phyloP scores from a whole-genome alignment of 2,888 invertebrate genomes.

The Lepidochrysops patricia region DNA sequence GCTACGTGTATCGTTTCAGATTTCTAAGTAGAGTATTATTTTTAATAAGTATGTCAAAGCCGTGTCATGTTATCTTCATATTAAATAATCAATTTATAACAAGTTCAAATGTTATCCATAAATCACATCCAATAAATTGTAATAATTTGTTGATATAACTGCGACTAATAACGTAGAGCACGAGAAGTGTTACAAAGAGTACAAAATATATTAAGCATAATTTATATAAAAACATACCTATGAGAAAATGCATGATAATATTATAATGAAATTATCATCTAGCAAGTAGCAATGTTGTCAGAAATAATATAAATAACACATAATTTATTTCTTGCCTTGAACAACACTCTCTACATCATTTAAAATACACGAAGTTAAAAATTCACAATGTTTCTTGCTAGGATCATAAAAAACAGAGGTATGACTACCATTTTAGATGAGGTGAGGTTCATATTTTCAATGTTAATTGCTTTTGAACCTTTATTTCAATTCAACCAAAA shows the following conservation, averaged over 20 bases:
- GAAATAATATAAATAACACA: background rate
- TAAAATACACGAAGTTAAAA: background rate
- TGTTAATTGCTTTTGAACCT: background rate
- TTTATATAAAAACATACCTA: background rate
- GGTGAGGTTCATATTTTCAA: no score
- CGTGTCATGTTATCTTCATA: slow-evolving; percentile 42
- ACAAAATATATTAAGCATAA: background rate
- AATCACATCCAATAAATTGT: slow-evolving; percentile 36
- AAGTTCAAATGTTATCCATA: slow-evolving; percentile 42
- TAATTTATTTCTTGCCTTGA: background rate
- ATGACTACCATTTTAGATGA: no score
- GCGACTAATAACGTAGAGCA: background rate
- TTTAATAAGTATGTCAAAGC: slow-evolving; percentile 48
- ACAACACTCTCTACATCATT: background rate
- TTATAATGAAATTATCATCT: background rate
- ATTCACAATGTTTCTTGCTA: background rate
- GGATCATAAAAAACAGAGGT: no score
- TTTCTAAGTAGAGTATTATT: slow-evolving; percentile 14
- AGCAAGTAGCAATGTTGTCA: background rate
- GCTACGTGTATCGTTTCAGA: slow-evolving; percentile 30
- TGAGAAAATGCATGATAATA: background rate
- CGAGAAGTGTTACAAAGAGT: background rate
- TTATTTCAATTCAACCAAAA: no score
- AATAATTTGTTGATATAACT: slow-evolving; percentile 1
- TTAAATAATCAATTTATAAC: slow-evolving; percentile 34